phyloP scores from a whole-genome alignment of 2,113 vertebrate genomes.

The Progne subis region DNA sequence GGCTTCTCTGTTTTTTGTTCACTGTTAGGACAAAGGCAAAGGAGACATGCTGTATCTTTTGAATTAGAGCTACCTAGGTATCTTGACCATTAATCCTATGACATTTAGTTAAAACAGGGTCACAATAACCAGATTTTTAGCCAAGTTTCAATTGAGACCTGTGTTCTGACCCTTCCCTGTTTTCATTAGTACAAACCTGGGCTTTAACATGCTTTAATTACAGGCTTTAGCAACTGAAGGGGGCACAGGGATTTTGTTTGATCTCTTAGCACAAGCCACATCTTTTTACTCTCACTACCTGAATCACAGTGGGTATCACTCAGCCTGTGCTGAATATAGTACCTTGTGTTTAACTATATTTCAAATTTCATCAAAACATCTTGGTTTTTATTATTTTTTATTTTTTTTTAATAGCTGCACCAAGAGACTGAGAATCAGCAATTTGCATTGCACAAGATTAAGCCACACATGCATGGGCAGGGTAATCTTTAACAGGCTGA shows the following conservation, averaged over 20 bases:
- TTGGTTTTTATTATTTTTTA: not conserved
- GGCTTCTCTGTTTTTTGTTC: not conserved
- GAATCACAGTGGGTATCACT: not conserved
- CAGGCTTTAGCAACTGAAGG: not conserved
- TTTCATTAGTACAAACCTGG: not conserved
- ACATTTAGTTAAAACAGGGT: not conserved
- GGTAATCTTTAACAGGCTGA: not conserved
- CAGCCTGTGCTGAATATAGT: not conserved
- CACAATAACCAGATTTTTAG: not conserved
- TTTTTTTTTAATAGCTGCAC: not conserved
- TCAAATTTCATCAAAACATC: not conserved
- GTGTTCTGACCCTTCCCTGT: not conserved
- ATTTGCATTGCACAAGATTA: not conserved
- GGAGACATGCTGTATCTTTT: not conserved
- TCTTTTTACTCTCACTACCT: not conserved
- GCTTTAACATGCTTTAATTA: not conserved
- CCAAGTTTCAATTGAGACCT: not conserved
- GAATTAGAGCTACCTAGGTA: not conserved
- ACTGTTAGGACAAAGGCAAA: not conserved
- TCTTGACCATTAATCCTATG: not conserved
- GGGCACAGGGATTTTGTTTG: not conserved
- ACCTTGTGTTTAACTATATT: not conserved
- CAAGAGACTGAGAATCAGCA: not conserved
- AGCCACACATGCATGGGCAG: not conserved
- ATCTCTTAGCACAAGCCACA: not conserved